Conservation (phyloP, 2,888 invertebrate species). For the Mesorhabditis spiculigera region DNA sequence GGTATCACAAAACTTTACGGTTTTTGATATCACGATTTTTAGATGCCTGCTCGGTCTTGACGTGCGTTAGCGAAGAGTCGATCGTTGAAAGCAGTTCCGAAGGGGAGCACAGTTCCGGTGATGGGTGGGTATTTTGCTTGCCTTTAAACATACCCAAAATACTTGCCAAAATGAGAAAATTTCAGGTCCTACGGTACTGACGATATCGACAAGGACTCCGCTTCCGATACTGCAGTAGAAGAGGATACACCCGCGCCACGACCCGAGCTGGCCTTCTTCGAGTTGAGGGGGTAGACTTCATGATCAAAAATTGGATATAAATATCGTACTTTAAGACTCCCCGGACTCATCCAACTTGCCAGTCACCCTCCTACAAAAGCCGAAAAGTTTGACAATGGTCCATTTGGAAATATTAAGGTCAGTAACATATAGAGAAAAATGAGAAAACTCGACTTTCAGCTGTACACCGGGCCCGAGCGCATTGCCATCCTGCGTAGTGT, state of each 20-base stretch:
- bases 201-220: not conserved
- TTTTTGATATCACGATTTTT: too few relatives aligned
- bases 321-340: not conserved
- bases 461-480: not conserved
- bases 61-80: too few relatives aligned
- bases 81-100: too few relatives aligned
- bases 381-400: not conserved
- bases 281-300: not conserved
- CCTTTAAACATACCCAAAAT: too few relatives aligned
- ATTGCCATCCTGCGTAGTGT: not conserved
- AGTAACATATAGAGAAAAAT: not conserved
- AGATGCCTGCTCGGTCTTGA: too few relatives aligned
- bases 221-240: not conserved
- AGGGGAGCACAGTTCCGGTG: too few relatives aligned
- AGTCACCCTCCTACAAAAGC: not conserved
- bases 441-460: not conserved
- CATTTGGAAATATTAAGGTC: not conserved
- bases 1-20: too few relatives aligned
- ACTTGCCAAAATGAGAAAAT: too few relatives aligned
- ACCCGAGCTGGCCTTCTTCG: not conserved
- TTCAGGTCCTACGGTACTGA: too few relatives aligned
- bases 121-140: too few relatives aligned
- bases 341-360: conserved; percentile 3
- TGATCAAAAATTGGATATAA: not conserved
- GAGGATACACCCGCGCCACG: not conserved